Evolutionary conservation across 2,888 invertebrate species (phyloP), one percentile per base, ranked within the genome.

Genomic region (Aphidoletes aphidimyza): DNA sequence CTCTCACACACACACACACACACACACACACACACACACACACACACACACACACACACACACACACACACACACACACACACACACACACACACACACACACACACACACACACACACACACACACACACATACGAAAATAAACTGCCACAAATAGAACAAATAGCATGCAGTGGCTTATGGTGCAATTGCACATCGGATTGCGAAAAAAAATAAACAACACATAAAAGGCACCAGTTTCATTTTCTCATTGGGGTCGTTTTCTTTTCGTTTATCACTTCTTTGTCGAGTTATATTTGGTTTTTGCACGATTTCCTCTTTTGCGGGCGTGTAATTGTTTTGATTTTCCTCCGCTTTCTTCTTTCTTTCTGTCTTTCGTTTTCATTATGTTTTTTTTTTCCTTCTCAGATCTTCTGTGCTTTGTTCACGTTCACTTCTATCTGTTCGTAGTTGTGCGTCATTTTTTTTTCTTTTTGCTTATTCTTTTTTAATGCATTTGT

Each of bases 241-340:
- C 69, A 69, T 69, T 30, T 30, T 69, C 34, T 30, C 30, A 22
- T 54, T 26, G 5, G 17, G 69, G 69, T 69, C 69, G 69, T 69
- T 69, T 26, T 69, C 34, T 69, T 69, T 69, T 69, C 69, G 69
- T 11, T 69, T 69, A 69, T 34, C 69, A 69, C 34, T 69, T 69
- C 69, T 30, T 34, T 69, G 69, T 30, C 14, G 34, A 30, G 69
- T 69, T 69, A 30, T 14, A 14, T 30, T 30, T 30, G 69, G 69
- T 69, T 69, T 26, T 69, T 69, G 69, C 17, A 69, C 69, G 69
- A 69, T 69, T 69, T 30, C 30, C 34, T 69, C 30, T 30, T 69
- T 69, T 69, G 34, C 69, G 69, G 69, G 69, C n/a, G 34, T 54
- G 22, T 30, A 69, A 69, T 69, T 69, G 69, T 69, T 69, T 34